Evolutionary conservation across 2,797 vertebrate genomes (phyloP), one percentile per base, ranked within the genome.

Genomic region (Lophotriccus pileatus): DNA sequence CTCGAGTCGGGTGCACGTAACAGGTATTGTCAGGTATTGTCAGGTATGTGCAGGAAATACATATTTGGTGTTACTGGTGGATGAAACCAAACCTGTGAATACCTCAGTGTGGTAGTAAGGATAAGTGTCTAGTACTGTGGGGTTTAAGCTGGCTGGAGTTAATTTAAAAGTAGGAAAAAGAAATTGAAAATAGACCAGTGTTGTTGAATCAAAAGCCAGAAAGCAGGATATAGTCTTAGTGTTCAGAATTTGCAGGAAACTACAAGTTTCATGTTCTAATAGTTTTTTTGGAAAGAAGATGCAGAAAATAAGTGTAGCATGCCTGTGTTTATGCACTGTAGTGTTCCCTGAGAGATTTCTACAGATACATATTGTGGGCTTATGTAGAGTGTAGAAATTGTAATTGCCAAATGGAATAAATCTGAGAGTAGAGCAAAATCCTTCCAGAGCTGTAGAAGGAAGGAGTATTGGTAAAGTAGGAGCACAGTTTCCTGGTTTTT

Each of bases 1-100:
- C 7, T 37, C 0, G 1, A 43, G 53, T 52, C 21, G 30, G 14
- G 46, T 62, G 58, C 56, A n/a, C 4, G 0, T 69, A 66, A 37
- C 37, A 50, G 75, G 55, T 80, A 30, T 36, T 58, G 50, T 44
- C 78, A 73, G 37, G 27, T 77, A 8, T 37, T n/a, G n/a, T n/a
- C n/a, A n/a, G n/a, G n/a, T n/a, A n/a, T n/a, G 3, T 62, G 62
- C 19, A 81, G 80, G 63, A 78, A 72, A 46, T 53, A 32, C 0
- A 3, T 64, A 12, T 52, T 87, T 76, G 83, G 17, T 74, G 15
- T 50, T 62, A 50, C 66, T 21, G 50, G 22, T 43, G 63, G n/a
- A 18, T 68, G 27, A 86, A 83, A 39, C 2, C 77, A 64, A 47
- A 74, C 50, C 43, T 30, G 39, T 39, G n/a, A 84, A 25, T 88